Evolutionary conservation across 2,113 vertebrate species (phyloP), one percentile per base, ranked within the genome.

Genomic region (Tonatia bakeri): DNA sequence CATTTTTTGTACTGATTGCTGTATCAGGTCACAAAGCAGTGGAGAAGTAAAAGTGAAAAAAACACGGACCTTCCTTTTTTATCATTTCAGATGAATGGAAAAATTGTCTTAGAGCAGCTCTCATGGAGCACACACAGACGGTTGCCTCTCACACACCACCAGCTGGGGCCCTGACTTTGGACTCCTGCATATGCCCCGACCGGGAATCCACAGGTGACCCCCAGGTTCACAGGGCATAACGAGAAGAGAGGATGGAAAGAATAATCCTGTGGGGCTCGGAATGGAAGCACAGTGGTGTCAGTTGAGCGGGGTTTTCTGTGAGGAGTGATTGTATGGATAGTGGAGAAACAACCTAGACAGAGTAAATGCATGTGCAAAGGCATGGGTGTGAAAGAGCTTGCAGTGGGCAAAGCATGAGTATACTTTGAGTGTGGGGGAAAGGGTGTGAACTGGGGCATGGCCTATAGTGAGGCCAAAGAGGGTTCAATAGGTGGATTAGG

Each of bases 51-150:
- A 70, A 31, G 33, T 33, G n/a, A 61, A 67, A 22, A 40, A 87
- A 81, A 69, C 33, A 79, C 2, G 19, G 31, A 7, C 38, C 40
- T 45, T 54, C 67, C 33, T 67, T 20, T 73, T 26, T 17, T 56
- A 38, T 77, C 20, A 15, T 38, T 64, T 72, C 56, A 75, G 56
- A 19, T 5, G 24, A 43, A n/a, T 11, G 1, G 47, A 31, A 20
- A 38, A 56, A 33, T 3, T 7, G 28, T 43, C 22, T 79, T 59
- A 19, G 22, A 9, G 33, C 0, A 3, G 16, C 33, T 59, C 31
- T 33, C 7, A 59, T 12, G 13, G 12, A 16, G 15, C 22, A 16
- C 0, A 1, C 5, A 61, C 17, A 14, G 0, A 1, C 3, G 11
- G 12, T 28, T 61, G 59, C 59, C 26, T 28, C 11, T 61, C 26